Base-by-base conservation (phyloP, 2,113 vertebrate species). In the Passer domesticus region DNA sequence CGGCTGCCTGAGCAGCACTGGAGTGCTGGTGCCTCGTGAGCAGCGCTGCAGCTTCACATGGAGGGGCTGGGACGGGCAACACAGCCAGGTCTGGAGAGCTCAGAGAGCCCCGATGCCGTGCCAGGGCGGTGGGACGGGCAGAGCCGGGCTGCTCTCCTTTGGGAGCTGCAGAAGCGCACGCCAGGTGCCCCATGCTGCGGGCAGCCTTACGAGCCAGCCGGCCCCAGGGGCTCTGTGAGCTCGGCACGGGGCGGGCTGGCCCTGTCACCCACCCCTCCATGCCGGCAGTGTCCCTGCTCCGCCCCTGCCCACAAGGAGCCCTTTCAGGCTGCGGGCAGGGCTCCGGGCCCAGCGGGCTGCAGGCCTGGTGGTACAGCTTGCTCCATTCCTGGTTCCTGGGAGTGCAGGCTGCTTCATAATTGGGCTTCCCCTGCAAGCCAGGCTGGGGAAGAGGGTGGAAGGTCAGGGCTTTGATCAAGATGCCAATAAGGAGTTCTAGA, bases 381-480 rank as follows among this genome's bases (percentile, higher is more conserved):
- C 56, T 49, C 33, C 1, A 0, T 2, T 56, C 37, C 59, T 14
- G 23, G 33, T 41, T 41, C 4, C 0, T 3, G 39, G 39, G 12
- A 12, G 39, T 41, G 28, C 1, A 1, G 18, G 14, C 4, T 30
- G 46, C 55, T 74, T 0, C 0, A 1, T 15, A 24, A 3, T 0
- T 17, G 21, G 33, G 28, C 47, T 72, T 75, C n/a, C 23, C 22
- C 39, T 2, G 2, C 13, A 37, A 67, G 56, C 16, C 0, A 1
- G 39, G 12, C 15, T 14, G 23, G 33, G 46, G 14, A 62, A 23
- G 18, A 69, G 18, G 7, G 4, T 27, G 31, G 39, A 63, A 23
- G 11, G 28, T 27, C 3, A 2, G 44, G 35, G 11, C 49, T 64
- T 83, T 55, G 41, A 20, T 53, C 5, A 2, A 33, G 35, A 25